Conservation (phyloP, 2,888 invertebrate species). For the Noctuana brunneofusca region DNA sequence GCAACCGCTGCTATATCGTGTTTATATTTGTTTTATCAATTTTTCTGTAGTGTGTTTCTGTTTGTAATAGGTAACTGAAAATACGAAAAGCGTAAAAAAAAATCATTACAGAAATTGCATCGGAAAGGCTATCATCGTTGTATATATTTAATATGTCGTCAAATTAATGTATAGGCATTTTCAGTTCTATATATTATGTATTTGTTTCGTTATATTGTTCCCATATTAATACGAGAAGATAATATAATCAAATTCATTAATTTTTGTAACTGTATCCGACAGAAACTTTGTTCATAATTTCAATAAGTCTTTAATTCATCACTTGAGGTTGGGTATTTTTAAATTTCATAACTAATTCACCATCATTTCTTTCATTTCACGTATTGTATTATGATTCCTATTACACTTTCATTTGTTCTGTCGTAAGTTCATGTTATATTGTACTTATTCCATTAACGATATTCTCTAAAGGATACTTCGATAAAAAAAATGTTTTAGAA, state of each 20-base stretch:
- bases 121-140: slow-evolving; percentile 67
- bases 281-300: slow-evolving; percentile 30
- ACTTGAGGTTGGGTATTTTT: slow-evolving; percentile 72
- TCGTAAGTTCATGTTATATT: slow-evolving; percentile 76
- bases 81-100: slow-evolving; percentile 58
- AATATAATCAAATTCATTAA: not conserved
- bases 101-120: slow-evolving; percentile 65
- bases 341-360: slow-evolving; percentile 58
- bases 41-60: slow-evolving; percentile 78
- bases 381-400: slow-evolving; percentile 52
- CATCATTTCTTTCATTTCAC: slow-evolving; percentile 62
- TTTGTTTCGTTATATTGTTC: slow-evolving; percentile 52
- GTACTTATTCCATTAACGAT: slow-evolving; percentile 80
- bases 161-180: slow-evolving; percentile 70
- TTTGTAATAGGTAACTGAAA: slow-evolving; percentile 75
- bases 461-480: slow-evolving; percentile 75
- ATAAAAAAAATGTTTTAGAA: slow-evolving; percentile 55
- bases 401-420: slow-evolving; percentile 57
- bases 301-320: slow-evolving; percentile 54
- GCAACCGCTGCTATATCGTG: slow-evolving; percentile 74
- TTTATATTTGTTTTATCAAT: slow-evolving; percentile 63
- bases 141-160: slow-evolving; percentile 73
- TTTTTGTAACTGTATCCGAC: slow-evolving; percentile 38
- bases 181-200: slow-evolving; percentile 54
- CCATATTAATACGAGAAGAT: slow-evolving; percentile 39